A percentile compares a stretch with the other conserved stretches of the same genome.
Conservation (phyloP, 2,113 vertebrate genomes). For the Myotis davidii region DNA sequence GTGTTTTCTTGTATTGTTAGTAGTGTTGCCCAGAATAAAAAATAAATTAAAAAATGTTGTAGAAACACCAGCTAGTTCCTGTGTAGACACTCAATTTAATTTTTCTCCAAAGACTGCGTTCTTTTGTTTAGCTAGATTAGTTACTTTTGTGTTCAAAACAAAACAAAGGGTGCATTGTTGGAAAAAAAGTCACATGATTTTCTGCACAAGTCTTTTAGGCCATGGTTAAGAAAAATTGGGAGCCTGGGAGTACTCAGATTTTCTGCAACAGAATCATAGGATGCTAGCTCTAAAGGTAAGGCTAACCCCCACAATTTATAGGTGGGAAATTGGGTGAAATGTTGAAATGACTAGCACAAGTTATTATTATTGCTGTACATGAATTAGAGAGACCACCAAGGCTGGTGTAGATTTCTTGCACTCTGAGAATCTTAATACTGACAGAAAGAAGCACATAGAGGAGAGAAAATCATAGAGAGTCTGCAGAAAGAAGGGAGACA, state of each 20-base stretch:
- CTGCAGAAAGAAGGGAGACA: not conserved
- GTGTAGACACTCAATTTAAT: conserved; percentile 49
- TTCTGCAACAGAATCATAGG: not conserved
- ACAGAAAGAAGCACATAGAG: not conserved
- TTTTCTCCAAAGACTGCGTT: conserved; percentile 45
- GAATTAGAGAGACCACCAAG: not conserved
- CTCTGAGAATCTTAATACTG: not conserved
- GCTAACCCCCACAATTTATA: not conserved
- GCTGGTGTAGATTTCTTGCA: not conserved
- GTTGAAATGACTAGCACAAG: not conserved
- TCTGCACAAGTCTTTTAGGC: not conserved
- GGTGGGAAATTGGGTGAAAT: not conserved
- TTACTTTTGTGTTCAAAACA: conserved; percentile 67
- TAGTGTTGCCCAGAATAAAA: conserved; percentile 57
- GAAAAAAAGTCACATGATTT: not conserved
- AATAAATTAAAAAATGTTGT: conserved; percentile 62
- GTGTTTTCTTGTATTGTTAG: conserved; percentile 31
- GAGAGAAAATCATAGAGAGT: not conserved
- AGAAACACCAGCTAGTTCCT: conserved; percentile 71
- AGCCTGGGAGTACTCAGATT: too few relatives aligned
- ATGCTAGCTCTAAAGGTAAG: not conserved
- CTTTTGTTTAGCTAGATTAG: conserved; percentile 67
- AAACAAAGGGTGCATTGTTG: not conserved
- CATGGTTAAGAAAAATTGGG: not conserved
- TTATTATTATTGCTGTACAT: not conserved